Conservation (phyloP, 2,888 invertebrate genomes). For the Stenchaetothrips biformis region DNA sequence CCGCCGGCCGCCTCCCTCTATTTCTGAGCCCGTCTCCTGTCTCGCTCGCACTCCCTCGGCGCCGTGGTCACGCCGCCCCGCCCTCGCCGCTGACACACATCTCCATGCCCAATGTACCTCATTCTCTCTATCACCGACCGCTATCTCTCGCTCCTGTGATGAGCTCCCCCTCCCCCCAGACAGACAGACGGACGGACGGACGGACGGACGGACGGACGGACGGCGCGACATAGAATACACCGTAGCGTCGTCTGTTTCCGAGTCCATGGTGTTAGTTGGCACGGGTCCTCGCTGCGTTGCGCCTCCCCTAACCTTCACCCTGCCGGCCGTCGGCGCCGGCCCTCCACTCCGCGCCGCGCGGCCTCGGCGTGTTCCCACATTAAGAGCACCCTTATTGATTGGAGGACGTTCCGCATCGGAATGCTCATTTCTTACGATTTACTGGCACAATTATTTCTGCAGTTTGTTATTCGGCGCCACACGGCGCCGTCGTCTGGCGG, state of each 20-base stretch:
- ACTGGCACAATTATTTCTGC: conserved; percentile 8
- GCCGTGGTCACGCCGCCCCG: neutral
- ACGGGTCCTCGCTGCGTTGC: neutral
- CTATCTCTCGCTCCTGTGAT: neutral
- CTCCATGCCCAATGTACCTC: neutral
- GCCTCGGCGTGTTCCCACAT: neutral
- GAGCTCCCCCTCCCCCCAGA: neutral
- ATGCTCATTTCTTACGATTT: conserved; percentile 23
- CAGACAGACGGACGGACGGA: neutral
- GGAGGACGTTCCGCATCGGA: neutral
- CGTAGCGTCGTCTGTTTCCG: neutral
- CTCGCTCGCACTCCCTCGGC: neutral
- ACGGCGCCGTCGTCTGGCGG: too few relatives aligned
- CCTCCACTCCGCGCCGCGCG: neutral
- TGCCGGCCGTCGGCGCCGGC: neutral
- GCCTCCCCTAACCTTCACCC: conserved; percentile 6
- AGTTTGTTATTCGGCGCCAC: neutral
- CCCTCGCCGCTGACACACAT: neutral
- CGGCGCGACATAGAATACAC: too few relatives aligned
- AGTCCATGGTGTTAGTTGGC: neutral
- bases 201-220: neutral
- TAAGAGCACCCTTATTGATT: neutral
- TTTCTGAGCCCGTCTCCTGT: neutral
- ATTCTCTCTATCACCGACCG: neutral
- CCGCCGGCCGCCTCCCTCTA: neutral